Evolutionary conservation across 2,888 invertebrate genomes (phyloP).

Genomic region (Odontothrips loti): DNA sequence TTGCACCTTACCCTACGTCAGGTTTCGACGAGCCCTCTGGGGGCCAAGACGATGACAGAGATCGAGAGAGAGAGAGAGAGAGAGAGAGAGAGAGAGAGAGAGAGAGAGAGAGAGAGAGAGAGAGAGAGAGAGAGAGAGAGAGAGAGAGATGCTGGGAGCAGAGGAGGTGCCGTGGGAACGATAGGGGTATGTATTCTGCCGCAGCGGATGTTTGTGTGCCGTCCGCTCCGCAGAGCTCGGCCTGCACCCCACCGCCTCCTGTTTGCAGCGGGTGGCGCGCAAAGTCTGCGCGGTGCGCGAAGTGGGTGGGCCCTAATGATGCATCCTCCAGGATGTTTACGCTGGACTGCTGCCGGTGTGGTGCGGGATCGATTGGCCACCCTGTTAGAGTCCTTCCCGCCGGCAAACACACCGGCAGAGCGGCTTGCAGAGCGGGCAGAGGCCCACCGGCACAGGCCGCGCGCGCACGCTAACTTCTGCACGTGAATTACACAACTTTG

Average conservation of each 20-base stretch:
- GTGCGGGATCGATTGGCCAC: neutral
- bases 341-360: neutral
- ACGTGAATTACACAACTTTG: neutral
- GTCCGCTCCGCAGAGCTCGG: too few relatives aligned
- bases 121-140: too few relatives aligned
- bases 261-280: neutral
- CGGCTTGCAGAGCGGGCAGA: neutral
- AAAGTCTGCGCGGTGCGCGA: too few relatives aligned
- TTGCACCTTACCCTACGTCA: too few relatives aligned
- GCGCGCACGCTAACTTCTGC: neutral
- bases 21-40: too few relatives aligned
- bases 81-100: too few relatives aligned
- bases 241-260: neutral
- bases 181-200: neutral
- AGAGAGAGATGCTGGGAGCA: neutral
- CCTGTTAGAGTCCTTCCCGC: neutral
- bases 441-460: neutral
- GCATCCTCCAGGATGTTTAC: slow-evolving; percentile 12
- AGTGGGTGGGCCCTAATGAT: neutral
- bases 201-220: neutral
- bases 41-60: too few relatives aligned
- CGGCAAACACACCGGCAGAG: neutral
- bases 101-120: too few relatives aligned
- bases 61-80: too few relatives aligned
- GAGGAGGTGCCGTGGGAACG: neutral